Conservation (phyloP, 2,113 vertebrate species). For the Petrocephalus microphthalmus region DNA sequence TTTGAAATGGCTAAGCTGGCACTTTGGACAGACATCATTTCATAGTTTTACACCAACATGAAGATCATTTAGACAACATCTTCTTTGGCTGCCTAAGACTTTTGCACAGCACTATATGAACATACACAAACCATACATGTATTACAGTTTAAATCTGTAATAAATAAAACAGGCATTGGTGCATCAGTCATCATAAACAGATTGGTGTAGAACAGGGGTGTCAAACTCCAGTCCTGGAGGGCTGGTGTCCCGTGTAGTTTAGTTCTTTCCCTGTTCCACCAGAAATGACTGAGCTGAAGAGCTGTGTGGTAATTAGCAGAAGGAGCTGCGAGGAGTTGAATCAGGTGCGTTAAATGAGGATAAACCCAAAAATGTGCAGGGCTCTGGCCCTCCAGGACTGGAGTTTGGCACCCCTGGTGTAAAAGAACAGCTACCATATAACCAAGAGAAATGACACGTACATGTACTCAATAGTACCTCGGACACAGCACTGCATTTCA, state of each 20-base stretch:
- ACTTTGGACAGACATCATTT: neutral
- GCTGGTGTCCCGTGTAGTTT: too few species aligned
- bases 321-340: too few species aligned
- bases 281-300: too few species aligned
- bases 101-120: neutral
- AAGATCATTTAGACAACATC: neutral
- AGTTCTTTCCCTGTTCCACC: too few species aligned
- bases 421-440: neutral
- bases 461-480: neutral
- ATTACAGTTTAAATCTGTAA: neutral
- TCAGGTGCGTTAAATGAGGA: too few species aligned
- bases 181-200: neutral
- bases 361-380: too few species aligned
- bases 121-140: neutral
- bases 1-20: neutral
- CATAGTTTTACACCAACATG: neutral
- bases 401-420: too few species aligned
- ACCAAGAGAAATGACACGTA: neutral
- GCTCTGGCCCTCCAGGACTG: too few species aligned
- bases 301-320: too few species aligned
- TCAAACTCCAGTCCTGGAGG: too few species aligned
- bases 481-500: conserved; percentile 10
- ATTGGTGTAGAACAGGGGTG: neutral
- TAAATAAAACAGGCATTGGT: neutral
- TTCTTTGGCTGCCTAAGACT: neutral